Conservation (phyloP, 2,113 vertebrate species). For the Athene noctua region DNA sequence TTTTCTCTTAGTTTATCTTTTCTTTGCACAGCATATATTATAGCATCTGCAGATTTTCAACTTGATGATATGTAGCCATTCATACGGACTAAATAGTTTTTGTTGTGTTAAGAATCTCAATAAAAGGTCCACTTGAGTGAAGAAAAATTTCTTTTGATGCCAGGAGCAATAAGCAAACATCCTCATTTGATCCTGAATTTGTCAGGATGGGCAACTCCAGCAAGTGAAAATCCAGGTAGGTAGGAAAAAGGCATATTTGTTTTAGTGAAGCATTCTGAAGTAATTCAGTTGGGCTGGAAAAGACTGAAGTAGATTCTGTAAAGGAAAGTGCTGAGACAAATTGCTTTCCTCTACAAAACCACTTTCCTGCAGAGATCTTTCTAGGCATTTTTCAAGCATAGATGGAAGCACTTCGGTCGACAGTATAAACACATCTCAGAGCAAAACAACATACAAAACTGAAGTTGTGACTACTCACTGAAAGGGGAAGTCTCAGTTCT, state of each 20-base stretch:
- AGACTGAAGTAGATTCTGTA: slow-evolving; percentile 5
- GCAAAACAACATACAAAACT: neutral
- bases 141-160: neutral
- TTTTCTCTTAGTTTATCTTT: neutral
- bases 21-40: neutral
- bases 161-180: neutral
- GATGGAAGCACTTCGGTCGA: slow-evolving; percentile 21
- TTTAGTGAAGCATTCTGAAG: neutral
- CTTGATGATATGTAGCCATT: neutral
- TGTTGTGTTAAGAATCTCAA: neutral
- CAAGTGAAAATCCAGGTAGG: neutral
- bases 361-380: slow-evolving; percentile 42
- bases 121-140: neutral
- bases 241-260: neutral
- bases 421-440: slow-evolving; percentile 6
- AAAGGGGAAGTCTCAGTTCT: neutral
- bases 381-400: slow-evolving; percentile 15
- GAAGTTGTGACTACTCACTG: slow-evolving; percentile 63
- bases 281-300: neutral
- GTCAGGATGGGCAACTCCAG: neutral
- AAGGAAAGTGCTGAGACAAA: slow-evolving; percentile 46
- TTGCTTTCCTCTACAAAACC: slow-evolving; percentile 41
- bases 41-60: neutral
- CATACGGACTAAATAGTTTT: neutral
- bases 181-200: neutral